Evolutionary conservation across 2,113 vertebrate genomes (phyloP).

Genomic region (Halcyon senegalensis): DNA sequence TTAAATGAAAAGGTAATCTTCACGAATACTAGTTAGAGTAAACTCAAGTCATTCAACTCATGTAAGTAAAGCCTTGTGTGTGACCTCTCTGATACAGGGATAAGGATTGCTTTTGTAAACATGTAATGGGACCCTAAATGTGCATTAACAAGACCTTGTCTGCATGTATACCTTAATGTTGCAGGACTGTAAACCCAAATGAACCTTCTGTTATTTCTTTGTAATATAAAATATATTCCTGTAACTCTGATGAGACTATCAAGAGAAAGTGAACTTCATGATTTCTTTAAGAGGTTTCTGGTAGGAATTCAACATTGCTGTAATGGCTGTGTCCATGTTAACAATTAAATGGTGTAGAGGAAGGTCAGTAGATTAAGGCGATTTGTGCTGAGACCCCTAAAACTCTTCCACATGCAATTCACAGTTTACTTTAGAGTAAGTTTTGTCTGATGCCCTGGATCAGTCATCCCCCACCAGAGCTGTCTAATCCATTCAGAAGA

Average conservation of each 20-base stretch:
- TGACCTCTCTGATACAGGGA: neutral
- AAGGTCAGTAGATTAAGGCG: neutral
- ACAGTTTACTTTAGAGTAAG: neutral
- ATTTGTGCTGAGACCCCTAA: neutral
- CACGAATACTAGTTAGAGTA: neutral
- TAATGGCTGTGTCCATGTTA: neutral
- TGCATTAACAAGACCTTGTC: too few relatives aligned
- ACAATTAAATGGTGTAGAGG: neutral
- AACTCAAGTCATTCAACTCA: neutral
- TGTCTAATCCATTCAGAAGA: neutral
- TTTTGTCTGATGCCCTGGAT: neutral
- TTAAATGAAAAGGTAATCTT: neutral
- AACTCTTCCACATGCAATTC: accelerated
- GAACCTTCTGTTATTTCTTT: neutral
- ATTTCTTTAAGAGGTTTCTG: neutral
- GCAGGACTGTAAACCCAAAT: neutral
- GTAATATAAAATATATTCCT: neutral
- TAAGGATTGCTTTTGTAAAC: neutral
- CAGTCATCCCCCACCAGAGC: neutral
- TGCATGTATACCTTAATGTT: neutral
- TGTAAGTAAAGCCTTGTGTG: neutral
- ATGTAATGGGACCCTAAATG: neutral
- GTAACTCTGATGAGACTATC: neutral
- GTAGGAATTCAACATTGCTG: neutral
- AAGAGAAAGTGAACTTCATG: neutral